Percentiles rank a stretch among this genome's conserved stretches.
phyloP scores from a whole-genome alignment of 2,888 invertebrate species.

The Herminia tarsipennalis region DNA sequence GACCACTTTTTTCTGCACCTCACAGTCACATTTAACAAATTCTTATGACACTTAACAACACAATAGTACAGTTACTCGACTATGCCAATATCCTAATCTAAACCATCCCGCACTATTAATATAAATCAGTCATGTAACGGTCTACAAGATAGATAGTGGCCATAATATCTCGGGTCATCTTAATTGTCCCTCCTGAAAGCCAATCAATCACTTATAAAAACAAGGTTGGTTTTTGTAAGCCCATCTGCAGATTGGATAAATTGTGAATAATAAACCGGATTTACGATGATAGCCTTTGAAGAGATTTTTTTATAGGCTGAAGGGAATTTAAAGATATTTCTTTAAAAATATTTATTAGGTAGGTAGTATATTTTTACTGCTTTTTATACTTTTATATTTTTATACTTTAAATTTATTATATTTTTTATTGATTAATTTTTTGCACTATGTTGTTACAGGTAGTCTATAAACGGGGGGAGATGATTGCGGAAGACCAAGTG shows the following conservation, averaged over 20 bases:
- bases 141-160: constrained; percentile 57
- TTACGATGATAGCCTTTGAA: constrained; percentile 26
- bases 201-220: constrained; percentile 48
- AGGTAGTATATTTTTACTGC: too few species aligned
- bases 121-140: constrained; percentile 37
- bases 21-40: too few species aligned
- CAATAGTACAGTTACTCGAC: not conserved
- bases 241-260: constrained; percentile 37
- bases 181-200: constrained; percentile 56
- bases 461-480: too few species aligned
- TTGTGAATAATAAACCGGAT: constrained; percentile 36
- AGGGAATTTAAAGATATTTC: not conserved
- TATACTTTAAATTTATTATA: too few species aligned
- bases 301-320: not conserved
- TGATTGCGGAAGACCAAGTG: too few species aligned
- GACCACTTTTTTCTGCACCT: too few species aligned
- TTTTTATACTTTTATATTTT: too few species aligned
- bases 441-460: too few species aligned
- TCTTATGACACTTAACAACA: too few species aligned
- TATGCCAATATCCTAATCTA: not conserved
- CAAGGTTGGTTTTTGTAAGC: constrained; percentile 42
- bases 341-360: not conserved
- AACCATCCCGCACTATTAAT: constrained; percentile 34
- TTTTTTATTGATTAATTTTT: too few species aligned
- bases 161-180: constrained; percentile 60